Evolutionary conservation across 1,140 invertebrate genomes (phyloP).

Genomic region (Macrocentrus cingulum): DNA sequence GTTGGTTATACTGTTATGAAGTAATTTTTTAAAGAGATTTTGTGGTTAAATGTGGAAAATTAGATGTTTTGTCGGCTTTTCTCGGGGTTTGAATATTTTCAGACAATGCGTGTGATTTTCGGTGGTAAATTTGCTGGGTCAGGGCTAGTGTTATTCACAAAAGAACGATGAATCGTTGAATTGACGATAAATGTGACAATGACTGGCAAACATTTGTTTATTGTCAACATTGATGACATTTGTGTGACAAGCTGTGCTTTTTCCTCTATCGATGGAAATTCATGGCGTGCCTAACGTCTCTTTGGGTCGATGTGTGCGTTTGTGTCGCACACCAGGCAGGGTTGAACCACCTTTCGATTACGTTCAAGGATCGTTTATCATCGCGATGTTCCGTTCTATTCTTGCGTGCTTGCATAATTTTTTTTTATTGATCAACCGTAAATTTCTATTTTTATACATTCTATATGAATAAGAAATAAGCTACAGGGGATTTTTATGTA

Average conservation of each 20-base stretch:
- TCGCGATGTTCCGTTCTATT: background rate
- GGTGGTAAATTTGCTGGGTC: no score
- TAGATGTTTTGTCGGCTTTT: no score
- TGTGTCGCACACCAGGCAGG: background rate
- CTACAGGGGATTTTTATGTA: no score
- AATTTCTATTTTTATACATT: conserved; percentile 14
- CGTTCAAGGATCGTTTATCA: conserved; percentile 17
- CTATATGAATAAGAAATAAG: background rate
- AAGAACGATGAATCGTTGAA: no score
- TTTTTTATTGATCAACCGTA: conserved; percentile 14
- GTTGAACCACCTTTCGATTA: conserved; percentile 21
- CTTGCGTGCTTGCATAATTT: conserved; percentile 19
- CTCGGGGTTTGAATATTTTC: no score
- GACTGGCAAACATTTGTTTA: background rate
- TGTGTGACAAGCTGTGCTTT: conserved; percentile 14
- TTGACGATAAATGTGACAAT: no score
- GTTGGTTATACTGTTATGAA: no score
- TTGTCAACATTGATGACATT: conserved; percentile 9
- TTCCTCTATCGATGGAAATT: conserved; percentile 14
- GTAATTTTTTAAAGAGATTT: no score
- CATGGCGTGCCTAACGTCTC: conserved; percentile 20
- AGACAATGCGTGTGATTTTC: no score
- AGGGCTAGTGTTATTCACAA: no score
- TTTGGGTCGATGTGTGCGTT: conserved; percentile 9
- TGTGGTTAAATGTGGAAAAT: no score